phyloP scores from a whole-genome alignment of 35 echinoderm and acorn worm genomes.

The Chiridota heheva region DNA sequence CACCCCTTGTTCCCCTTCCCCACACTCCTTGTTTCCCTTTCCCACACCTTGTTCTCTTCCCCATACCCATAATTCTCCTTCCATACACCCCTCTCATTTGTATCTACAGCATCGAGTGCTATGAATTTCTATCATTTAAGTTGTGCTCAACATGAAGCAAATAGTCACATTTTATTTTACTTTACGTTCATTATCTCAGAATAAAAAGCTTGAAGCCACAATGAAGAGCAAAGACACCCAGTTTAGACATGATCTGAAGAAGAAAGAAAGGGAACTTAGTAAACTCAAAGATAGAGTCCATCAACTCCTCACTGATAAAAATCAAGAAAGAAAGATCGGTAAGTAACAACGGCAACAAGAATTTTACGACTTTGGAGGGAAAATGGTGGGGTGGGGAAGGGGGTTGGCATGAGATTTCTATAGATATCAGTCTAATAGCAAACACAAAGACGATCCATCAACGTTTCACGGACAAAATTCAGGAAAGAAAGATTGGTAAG shows the following conservation, averaged over 20 bases:
- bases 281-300: constrained; percentile 97
- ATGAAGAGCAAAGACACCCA: constrained; percentile 81
- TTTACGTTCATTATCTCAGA: too few species aligned
- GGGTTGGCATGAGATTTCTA: neutral
- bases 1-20: too few species aligned
- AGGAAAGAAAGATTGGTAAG: neutral
- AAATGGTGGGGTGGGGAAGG: neutral
- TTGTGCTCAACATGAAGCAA: too few species aligned
- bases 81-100: too few species aligned
- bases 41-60: neutral
- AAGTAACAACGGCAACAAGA: constrained; percentile 3
- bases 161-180: too few species aligned
- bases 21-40: too few species aligned
- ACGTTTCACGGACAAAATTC: neutral
- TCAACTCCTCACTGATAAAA: constrained; percentile 95
- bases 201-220: constrained; percentile 81
- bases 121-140: too few species aligned
- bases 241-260: constrained; percentile 97
- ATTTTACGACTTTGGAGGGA: too few species aligned
- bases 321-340: constrained; percentile 98
- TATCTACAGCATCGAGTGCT: too few species aligned
- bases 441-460: neutral
- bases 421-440: neutral
- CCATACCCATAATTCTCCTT: neutral
- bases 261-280: constrained; percentile 92